Conservation (phyloP, 2,797 vertebrate genomes). For the Graptemys geographica region DNA sequence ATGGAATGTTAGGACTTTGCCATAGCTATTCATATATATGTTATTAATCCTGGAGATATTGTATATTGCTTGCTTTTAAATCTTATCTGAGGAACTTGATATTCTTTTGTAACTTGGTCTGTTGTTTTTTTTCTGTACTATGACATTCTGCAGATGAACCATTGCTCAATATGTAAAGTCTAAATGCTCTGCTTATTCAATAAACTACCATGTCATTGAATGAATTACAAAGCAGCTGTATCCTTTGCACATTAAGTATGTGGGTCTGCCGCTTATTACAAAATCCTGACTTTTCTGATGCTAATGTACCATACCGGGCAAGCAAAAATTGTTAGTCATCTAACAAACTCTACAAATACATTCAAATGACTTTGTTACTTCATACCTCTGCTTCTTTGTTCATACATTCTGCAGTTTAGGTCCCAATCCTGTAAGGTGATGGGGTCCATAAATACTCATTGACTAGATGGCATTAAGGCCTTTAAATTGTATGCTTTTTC, state of each 20-base stretch:
- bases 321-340: slow-evolving; percentile 47
- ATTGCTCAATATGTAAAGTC: slow-evolving; percentile 73
- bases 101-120: slow-evolving; percentile 71
- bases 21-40: slow-evolving; percentile 72
- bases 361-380: slow-evolving; percentile 38
- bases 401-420: not conserved
- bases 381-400: slow-evolving; percentile 20
- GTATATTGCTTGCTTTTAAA: slow-evolving; percentile 70
- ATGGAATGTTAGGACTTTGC: slow-evolving; percentile 67
- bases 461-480: not conserved
- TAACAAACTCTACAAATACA: slow-evolving; percentile 11
- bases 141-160: slow-evolving; percentile 75
- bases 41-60: slow-evolving; percentile 71
- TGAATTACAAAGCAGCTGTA: slow-evolving; percentile 68
- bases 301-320: slow-evolving; percentile 44
- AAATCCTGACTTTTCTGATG: slow-evolving; percentile 77
- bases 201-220: slow-evolving; percentile 74
- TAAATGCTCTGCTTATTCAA: slow-evolving; percentile 73
- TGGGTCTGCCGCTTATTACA: slow-evolving; percentile 72
- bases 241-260: slow-evolving; percentile 77
- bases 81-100: slow-evolving; percentile 71
- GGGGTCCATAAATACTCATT: not conserved
- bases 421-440: not conserved
- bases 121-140: slow-evolving; percentile 66
- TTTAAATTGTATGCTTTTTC: not conserved